Percentiles rank a stretch among this genome's conserved stretches.
Conservation (phyloP, 1,140 invertebrate species). For the Muscidifurax raptorellus region DNA sequence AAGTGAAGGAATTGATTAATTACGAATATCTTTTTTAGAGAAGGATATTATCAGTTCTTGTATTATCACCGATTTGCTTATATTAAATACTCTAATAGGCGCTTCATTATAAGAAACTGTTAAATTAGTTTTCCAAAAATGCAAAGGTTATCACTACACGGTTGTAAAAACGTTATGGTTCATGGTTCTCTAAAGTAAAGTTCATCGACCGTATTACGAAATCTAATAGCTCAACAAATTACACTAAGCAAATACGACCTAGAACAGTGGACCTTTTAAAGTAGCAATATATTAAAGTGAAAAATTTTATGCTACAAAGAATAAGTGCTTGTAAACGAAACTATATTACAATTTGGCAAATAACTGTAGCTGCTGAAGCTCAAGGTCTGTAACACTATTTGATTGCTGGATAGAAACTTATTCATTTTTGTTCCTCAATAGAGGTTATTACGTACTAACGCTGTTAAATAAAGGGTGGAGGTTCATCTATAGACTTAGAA, state of each 20-base stretch:
- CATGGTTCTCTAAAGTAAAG: no score
- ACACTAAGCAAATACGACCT: neutral
- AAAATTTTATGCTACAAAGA: neutral
- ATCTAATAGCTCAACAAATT: no score
- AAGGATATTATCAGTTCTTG: no score
- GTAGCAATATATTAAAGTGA: neutral
- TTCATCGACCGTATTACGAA: no score
- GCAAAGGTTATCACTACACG: no score
- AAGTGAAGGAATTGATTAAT: no score
- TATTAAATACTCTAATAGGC: no score
- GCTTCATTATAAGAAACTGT: no score
- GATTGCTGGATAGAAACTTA: neutral
- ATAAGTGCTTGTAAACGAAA: neutral
- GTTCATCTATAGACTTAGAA: neutral
- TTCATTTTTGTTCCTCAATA: neutral
- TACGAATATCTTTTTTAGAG: no score
- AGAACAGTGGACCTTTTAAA: neutral
- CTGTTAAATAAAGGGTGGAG: neutral
- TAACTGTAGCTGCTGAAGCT: neutral
- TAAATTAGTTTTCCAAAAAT: no score
- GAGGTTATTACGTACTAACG: neutral
- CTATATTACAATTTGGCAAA: neutral
- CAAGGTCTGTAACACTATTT: neutral
- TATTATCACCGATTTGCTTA: no score
- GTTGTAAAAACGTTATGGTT: no score